Evolutionary conservation across 2,113 vertebrate genomes (phyloP).

Genomic region (Oreochromis niloticus): DNA sequence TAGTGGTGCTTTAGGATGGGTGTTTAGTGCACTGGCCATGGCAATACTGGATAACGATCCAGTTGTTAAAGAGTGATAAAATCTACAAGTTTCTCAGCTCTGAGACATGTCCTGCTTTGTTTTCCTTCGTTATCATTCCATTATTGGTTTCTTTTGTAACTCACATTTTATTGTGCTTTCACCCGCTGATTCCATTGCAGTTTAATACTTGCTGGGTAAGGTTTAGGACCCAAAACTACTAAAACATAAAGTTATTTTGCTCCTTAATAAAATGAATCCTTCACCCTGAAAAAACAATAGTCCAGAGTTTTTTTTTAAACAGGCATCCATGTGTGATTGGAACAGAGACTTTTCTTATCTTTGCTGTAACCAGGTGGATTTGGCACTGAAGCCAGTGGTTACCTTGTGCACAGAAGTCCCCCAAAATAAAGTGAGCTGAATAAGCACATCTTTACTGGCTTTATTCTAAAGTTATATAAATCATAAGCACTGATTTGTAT

Average conservation of each 20-base stretch:
- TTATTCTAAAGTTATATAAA: neutral
- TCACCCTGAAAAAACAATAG: neutral
- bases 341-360: neutral
- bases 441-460: neutral
- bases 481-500: neutral
- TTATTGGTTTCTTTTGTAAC: neutral
- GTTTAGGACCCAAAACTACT: neutral
- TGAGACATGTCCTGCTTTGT: neutral
- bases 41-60: neutral
- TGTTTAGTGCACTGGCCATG: neutral
- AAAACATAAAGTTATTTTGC: neutral
- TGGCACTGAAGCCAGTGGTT: neutral
- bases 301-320: accelerated
- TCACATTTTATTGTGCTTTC: neutral
- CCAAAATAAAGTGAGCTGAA: neutral
- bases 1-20: neutral
- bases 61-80: neutral
- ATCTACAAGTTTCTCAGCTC: neutral
- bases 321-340: neutral
- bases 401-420: neutral
- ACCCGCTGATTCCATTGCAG: neutral
- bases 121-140: neutral
- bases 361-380: neutral
- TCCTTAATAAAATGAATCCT: neutral
- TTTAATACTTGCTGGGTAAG: neutral